Base-by-base conservation (phyloP, 2,797 vertebrate genomes). In the Taenioides sp. region DNA sequence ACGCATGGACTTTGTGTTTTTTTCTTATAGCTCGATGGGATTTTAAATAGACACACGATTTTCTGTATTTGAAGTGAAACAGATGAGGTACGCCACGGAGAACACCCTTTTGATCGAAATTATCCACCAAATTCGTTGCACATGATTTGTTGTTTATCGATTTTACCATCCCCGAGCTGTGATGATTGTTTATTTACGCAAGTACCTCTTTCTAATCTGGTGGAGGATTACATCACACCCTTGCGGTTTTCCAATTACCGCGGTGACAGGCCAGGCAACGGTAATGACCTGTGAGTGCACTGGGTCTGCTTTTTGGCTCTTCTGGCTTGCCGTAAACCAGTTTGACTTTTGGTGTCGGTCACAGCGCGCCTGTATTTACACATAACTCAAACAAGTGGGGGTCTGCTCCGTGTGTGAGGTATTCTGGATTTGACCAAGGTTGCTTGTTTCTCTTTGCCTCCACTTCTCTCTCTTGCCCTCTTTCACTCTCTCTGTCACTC, bases 261-360 rank as follows among this genome's bases (percentile, higher is more conserved):
- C 72, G 62, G 80, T 88, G 87, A 91, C 84, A 85, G 78, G 78
- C 76, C 76, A 69, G 86, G 79, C 87, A 70, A 74, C 20, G 72
- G 86, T 88, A 91, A 93, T 90, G 86, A 88, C 88, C 84, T 91
- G 81, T 88, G 86, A 91, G 90, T 73, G 80, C 79, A 80, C 4
- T 2, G 74, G 83, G 79, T 84, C 86, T 91, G 91, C 87, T 87
- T 85, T 88, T 63, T 88, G 81, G 83, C 84, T 87, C 3, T 62
- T 27, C 54, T 17, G 71, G 78, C 79, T 76, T 76, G 78, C 86
- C 50, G 50, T 92, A 91, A 91, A 92, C 81, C 87, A 88, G 84
- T 89, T 88, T 90, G 88, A 91, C 88, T 91, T 86, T 81, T 74
- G 88, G 83, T 92, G 91, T 92, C 89, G 85, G 88, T 91, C 83